These are phyloP conservation scores for Patiria pectinifera DNA, from an alignment of 53 echinoderm and acorn worm species.

Conservation along the genomic window DNA sequence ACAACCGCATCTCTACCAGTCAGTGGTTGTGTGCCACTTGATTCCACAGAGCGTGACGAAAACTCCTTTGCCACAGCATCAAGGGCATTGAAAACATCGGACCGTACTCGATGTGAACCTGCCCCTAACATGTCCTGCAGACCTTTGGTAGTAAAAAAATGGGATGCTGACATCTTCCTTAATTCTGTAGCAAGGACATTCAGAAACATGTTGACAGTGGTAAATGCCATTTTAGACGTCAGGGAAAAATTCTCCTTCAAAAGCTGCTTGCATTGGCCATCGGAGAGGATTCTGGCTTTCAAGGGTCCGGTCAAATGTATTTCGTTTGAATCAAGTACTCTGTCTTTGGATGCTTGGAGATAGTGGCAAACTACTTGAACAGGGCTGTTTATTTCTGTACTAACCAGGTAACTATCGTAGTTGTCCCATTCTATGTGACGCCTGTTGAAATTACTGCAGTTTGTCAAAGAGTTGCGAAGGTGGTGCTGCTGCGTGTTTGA, in stretches of 20 bases:
- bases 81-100: slow-evolving; percentile 53
- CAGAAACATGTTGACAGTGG: slow-evolving; percentile 51
- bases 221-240: slow-evolving; percentile 53
- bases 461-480: slow-evolving; percentile 49
- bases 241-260: slow-evolving; percentile 8
- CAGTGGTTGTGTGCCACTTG: slow-evolving; percentile 11
- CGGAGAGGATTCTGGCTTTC: slow-evolving; percentile 2
- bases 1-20: no score
- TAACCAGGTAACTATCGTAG: slow-evolving; percentile 23
- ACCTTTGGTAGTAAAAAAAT: slow-evolving; percentile 42
- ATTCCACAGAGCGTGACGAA: slow-evolving; percentile 45
- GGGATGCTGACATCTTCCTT: slow-evolving; percentile 61
- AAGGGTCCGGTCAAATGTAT: slow-evolving; percentile 12
- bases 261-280: slow-evolving; percentile 27
- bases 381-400: slow-evolving; percentile 54
- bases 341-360: slow-evolving; percentile 29
- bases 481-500: slow-evolving; percentile 58
- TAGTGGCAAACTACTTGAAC: slow-evolving; percentile 67
- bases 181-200: slow-evolving; percentile 62
- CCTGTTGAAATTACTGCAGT: slow-evolving; percentile 55
- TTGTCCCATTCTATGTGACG: slow-evolving; percentile 56
- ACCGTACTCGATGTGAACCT: slow-evolving; percentile 46
- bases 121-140: slow-evolving; percentile 51
- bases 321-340: slow-evolving; percentile 26
- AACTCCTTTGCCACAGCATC: slow-evolving; percentile 54